These are phyloP conservation scores for Pterocles orientalis DNA, from an alignment of 2,113 vertebrate genomes.

Conservation along the genomic window DNA sequence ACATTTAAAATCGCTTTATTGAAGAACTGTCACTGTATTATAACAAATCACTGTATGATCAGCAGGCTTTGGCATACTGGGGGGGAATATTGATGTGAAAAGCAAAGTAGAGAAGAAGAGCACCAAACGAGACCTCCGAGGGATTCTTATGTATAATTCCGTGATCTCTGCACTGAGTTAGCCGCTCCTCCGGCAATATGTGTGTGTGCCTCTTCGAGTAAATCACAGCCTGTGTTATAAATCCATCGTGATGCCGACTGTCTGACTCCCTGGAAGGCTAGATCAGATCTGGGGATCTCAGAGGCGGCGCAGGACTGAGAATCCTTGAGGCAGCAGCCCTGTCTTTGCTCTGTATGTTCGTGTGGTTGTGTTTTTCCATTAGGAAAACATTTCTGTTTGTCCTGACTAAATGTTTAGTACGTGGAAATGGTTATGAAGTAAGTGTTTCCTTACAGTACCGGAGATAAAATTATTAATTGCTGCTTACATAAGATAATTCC, in stretches of 20 bases:
- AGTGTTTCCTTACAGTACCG: background rate
- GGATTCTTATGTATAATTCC: background rate
- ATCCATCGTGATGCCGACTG: background rate
- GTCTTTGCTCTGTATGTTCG: background rate
- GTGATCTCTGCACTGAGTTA: background rate
- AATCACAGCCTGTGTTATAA: background rate
- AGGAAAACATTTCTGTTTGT: background rate
- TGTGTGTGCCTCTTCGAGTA: accelerated
- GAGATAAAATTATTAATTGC: background rate
- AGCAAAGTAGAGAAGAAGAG: background rate
- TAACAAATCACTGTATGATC: background rate
- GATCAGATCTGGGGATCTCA: background rate
- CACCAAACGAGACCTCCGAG: background rate
- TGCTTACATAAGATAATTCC: background rate
- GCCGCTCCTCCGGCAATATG: background rate
- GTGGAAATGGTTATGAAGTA: background rate
- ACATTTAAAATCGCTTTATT: background rate
- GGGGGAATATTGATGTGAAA: background rate
- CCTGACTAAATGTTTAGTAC: background rate
- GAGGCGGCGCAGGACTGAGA: background rate
- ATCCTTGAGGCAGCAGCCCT: background rate
- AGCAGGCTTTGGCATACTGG: background rate
- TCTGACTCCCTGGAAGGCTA: background rate
- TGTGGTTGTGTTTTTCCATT: background rate
- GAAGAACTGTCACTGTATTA: background rate